Conservation (phyloP, 2,888 invertebrate species). For the Agrotis exclamationis region DNA sequence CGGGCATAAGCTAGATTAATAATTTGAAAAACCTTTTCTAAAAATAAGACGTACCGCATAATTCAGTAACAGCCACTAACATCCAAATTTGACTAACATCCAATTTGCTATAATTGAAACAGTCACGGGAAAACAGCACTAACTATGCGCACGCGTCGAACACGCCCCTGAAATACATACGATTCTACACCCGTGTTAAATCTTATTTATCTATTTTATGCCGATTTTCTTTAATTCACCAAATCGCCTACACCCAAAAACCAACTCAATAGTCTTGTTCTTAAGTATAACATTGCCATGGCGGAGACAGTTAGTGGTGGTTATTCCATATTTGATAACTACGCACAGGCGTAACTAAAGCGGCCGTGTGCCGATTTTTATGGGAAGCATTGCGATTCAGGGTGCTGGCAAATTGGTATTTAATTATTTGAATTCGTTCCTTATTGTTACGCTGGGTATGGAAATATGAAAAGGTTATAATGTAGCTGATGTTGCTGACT, state of each 20-base stretch:
- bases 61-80: constrained; percentile 38
- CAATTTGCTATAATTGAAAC: constrained; percentile 71
- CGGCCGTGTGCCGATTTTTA: constrained; percentile 86
- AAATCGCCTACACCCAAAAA: neutral
- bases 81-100: constrained; percentile 49
- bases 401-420: constrained; percentile 68
- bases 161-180: constrained; percentile 86
- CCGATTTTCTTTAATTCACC: constrained; percentile 67
- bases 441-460: neutral
- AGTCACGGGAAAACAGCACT: constrained; percentile 85
- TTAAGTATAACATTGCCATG: constrained; percentile 41
- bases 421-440: constrained; percentile 56
- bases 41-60: too few species aligned
- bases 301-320: neutral
- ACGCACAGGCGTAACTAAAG: constrained; percentile 78
- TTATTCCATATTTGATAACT: constrained; percentile 59
- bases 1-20: too few species aligned
- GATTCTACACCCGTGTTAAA: constrained; percentile 78
- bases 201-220: constrained; percentile 86
- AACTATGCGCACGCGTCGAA: constrained; percentile 83
- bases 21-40: too few species aligned
- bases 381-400: constrained; percentile 81
- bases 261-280: fast-evolving
- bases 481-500: neutral
- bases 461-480: neutral